Evolutionary conservation across 2,797 vertebrate genomes (phyloP), one percentile per base, ranked within the genome.

Genomic region (Diplodus sargus): DNA sequence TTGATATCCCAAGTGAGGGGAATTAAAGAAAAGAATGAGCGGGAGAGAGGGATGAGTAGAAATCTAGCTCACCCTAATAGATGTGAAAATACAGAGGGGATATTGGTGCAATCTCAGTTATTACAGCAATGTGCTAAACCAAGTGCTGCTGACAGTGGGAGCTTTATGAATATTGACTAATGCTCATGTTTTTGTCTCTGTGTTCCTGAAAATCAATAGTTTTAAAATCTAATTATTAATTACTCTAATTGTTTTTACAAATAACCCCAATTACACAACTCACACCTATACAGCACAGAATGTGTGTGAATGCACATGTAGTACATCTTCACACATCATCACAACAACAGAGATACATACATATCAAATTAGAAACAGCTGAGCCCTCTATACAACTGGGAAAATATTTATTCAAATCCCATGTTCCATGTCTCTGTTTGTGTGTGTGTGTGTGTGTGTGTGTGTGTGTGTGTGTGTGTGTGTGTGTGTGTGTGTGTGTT

Each of bases 101-200:
- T 7, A 22, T 52, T 14, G 51, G 43, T 64, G 22, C 5, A 74
- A 56, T 63, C 43, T 71, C n/a, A 47, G 18, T 45, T 53, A 18
- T 62, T 60, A 64, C 48, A 76, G 61, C 59, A 68, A 51, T 6
- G 22, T 6, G 52, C 45, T 61, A 48, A 74, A 63, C n/a, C 57
- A 56, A 80, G 59, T 57, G 42, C 13, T 34, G 62, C 1, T 54
- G 51, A 65, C 13, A 63, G 11, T n/a, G 1, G 20, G 12, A 49
- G 45, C 47, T 73, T 76, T 43, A 53, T 62, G 25, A 45, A 6
- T 51, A 47, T 3, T 62, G 43, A 58, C n/a, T 52, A 11, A 63
- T 5, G 42, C 10, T 52, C 49, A 51, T 70, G 22, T 18, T 62
- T 58, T 53, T 60, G 11, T 20, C 20, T 39, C 22, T 49, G 10